Conservation (phyloP, 1,140 invertebrate genomes). For the Ceratoteleas bidentatus region DNA sequence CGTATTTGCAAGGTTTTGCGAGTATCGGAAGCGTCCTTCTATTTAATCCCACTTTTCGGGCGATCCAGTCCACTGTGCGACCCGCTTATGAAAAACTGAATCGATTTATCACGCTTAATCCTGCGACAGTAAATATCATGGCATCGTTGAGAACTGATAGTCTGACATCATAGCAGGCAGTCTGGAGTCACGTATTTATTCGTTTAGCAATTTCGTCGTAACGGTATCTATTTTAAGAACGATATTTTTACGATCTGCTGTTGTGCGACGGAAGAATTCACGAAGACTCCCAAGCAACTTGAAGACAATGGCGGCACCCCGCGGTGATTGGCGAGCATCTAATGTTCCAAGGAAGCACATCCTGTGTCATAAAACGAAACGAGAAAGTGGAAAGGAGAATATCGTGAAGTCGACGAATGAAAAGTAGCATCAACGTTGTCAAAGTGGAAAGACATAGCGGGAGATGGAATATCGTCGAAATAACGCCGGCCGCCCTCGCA, state of each 20-base stretch:
- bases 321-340: slow-evolving; percentile 59
- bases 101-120: slow-evolving; percentile 41
- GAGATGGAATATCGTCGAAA: slow-evolving; percentile 12
- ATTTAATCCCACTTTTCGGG: too few species aligned
- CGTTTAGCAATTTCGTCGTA: slow-evolving; percentile 38
- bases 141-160: neutral
- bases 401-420: slow-evolving; percentile 48
- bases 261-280: slow-evolving; percentile 44
- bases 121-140: slow-evolving; percentile 15
- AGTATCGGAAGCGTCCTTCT: too few species aligned
- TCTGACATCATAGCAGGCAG: slow-evolving; percentile 21
- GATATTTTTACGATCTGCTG: slow-evolving; percentile 49
- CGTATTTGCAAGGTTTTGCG: too few species aligned
- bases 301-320: slow-evolving; percentile 57
- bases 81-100: slow-evolving; percentile 35
- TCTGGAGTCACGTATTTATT: slow-evolving; percentile 48
- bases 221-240: slow-evolving; percentile 41
- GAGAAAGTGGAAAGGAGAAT: slow-evolving; percentile 65
- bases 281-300: slow-evolving; percentile 50
- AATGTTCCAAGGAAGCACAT: slow-evolving; percentile 56
- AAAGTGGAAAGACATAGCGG: slow-evolving; percentile 31
- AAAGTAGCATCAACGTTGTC: slow-evolving; percentile 47
- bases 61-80: too few species aligned
- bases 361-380: slow-evolving; percentile 62
- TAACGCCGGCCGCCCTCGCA: slow-evolving; percentile 25